Percentiles rank a stretch among this genome's conserved stretches.
These are phyloP conservation scores for Clarias platycephalus DNA, from an alignment of 2,797 vertebrate genomes.

Conservation along the genomic window DNA sequence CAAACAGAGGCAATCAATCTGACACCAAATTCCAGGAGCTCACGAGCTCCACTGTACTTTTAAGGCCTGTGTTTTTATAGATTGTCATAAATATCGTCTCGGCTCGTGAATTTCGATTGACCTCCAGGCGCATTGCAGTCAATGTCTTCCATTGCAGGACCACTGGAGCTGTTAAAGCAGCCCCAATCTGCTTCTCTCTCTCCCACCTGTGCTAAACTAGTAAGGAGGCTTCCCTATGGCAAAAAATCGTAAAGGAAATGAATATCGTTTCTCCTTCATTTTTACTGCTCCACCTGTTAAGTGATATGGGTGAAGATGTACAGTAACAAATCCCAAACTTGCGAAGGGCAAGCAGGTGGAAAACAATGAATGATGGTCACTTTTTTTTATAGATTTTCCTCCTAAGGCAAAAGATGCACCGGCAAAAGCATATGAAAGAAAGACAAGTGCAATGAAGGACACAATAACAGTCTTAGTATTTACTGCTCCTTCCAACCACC, in stretches of 20 bases:
- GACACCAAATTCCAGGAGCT: conserved; percentile 44
- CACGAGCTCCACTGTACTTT: conserved; percentile 40
- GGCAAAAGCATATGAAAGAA: background rate
- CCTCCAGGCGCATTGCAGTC: conserved; percentile 60
- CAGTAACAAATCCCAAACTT: conserved; percentile 12
- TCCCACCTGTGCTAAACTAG: conserved; percentile 59
- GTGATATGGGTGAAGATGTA: background rate
- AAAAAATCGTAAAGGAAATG: conserved; percentile 47
- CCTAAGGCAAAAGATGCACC: conserved; percentile 6
- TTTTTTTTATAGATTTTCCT: conserved; percentile 7
- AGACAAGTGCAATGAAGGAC: conserved; percentile 29
- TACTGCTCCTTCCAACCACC: conserved; percentile 33
- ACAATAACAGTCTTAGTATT: conserved; percentile 38
- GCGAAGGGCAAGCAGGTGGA: conserved; percentile 25
- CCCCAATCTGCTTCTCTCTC: conserved; percentile 60
- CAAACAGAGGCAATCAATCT: conserved; percentile 54
- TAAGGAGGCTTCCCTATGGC: conserved; percentile 59
- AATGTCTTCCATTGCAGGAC: conserved; percentile 63
- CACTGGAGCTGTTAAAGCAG: conserved; percentile 66
- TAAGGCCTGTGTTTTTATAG: conserved; percentile 56
- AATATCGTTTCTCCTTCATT: conserved; percentile 38
- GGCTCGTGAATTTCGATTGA: conserved; percentile 66
- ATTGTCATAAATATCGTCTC: conserved; percentile 68
- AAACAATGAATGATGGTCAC: conserved; percentile 22
- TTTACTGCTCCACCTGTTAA: conserved; percentile 43